These are phyloP conservation scores for Entosphenus tridentatus DNA, from an alignment of 2,113 vertebrate species.

Conservation along the genomic window DNA sequence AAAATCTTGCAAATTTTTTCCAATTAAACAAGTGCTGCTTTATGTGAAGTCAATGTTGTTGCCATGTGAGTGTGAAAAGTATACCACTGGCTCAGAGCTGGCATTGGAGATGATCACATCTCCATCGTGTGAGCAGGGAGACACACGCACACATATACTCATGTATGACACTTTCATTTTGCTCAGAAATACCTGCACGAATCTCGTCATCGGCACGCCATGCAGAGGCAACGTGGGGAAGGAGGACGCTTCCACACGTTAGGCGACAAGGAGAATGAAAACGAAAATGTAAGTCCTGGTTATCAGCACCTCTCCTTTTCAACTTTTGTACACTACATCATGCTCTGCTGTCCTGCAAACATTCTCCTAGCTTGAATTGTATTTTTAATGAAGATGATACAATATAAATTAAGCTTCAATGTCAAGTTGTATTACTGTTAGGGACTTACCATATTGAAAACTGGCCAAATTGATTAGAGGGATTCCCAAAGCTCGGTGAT, in stretches of 20 bases:
- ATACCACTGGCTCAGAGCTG: not conserved
- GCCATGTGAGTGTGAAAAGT: not conserved
- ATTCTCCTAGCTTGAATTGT: too few relatives aligned
- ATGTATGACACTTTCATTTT: not conserved
- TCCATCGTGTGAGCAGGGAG: not conserved
- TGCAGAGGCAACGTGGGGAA: slow-evolving; percentile 81
- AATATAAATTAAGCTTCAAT: too few relatives aligned
- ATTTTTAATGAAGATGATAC: too few relatives aligned
- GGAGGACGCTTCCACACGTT: slow-evolving; percentile 88
- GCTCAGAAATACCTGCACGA: slow-evolving; percentile 88
- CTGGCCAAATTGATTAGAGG: too few relatives aligned
- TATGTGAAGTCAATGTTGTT: not conserved
- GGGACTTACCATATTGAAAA: too few relatives aligned
- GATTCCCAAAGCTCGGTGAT: too few relatives aligned
- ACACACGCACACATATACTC: not conserved
- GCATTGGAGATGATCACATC: not conserved
- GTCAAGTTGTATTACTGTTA: too few relatives aligned
- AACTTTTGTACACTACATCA: too few relatives aligned
- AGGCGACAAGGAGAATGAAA: slow-evolving; percentile 49
- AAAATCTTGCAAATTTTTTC: not conserved
- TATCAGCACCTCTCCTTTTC: too few relatives aligned
- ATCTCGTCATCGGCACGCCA: slow-evolving; percentile 78
- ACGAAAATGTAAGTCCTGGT: not conserved
- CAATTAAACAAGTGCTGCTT: not conserved
- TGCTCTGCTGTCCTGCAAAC: too few relatives aligned